Percentiles rank a stretch among this genome's conserved stretches.
Conservation (phyloP, 2,888 invertebrate species). For the Eupeodes latifasciatus region DNA sequence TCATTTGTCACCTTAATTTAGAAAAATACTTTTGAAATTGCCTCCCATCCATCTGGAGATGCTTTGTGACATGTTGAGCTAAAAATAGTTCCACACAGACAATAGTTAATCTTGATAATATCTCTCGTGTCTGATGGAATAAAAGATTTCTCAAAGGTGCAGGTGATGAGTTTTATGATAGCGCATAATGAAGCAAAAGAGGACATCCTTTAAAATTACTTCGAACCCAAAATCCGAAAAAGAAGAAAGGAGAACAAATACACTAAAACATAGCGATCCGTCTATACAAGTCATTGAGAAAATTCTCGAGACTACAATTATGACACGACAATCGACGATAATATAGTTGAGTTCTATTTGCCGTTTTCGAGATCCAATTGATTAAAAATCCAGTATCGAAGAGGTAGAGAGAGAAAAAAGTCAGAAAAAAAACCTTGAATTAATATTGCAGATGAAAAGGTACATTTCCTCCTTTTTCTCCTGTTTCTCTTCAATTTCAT, state of each 20-base stretch:
- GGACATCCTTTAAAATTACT: slow-evolving; percentile 36
- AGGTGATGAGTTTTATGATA: slow-evolving; percentile 5
- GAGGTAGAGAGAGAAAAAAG: too few relatives aligned
- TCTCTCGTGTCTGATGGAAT: neutral
- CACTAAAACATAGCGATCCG: slow-evolving; percentile 27
- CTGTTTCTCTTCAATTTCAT: neutral
- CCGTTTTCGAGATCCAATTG: slow-evolving; percentile 46
- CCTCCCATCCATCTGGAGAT: slow-evolving; percentile 22
- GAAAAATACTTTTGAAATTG: slow-evolving; percentile 37
- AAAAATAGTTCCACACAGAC: slow-evolving; percentile 29
- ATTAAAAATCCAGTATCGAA: slow-evolving; percentile 34
- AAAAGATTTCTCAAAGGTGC: neutral
- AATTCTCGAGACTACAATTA: neutral
- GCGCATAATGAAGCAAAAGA: neutral
- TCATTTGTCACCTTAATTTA: slow-evolving; percentile 39
- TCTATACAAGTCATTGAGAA: slow-evolving; percentile 26
- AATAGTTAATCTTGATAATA: slow-evolving; percentile 39
- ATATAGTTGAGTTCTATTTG: slow-evolving; percentile 20
- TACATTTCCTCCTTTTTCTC: slow-evolving; percentile 22
- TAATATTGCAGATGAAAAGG: neutral
- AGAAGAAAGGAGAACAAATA: neutral
- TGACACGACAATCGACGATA: neutral
- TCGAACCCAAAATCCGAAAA: neutral
- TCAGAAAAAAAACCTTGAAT: neutral
- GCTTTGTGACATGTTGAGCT: slow-evolving; percentile 1